phyloP scores from a whole-genome alignment of 2,888 invertebrate genomes.

The Blastobasis adustella region DNA sequence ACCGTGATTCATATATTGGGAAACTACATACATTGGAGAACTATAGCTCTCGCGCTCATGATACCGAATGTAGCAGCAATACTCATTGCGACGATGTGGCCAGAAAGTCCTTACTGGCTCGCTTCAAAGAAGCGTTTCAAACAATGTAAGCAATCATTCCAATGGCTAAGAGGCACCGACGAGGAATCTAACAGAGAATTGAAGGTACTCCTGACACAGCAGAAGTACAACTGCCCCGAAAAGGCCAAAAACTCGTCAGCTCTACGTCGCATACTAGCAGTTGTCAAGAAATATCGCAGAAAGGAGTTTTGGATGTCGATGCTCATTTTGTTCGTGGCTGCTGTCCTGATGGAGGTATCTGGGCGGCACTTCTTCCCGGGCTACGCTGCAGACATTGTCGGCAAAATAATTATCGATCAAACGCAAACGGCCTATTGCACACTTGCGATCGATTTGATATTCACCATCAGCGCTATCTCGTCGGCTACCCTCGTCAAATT shows the following conservation, averaged over 20 bases:
- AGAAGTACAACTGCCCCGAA: slow-evolving; percentile 11
- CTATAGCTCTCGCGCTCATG: slow-evolving; percentile 24
- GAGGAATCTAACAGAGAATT: slow-evolving; percentile 24
- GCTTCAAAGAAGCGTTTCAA: slow-evolving; percentile 46
- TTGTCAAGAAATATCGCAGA: slow-evolving; percentile 16
- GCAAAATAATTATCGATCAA: slow-evolving; percentile 18
- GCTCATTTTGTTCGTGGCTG: slow-evolving; percentile 18
- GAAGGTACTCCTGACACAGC: slow-evolving; percentile 24
- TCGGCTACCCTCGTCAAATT: slow-evolving; percentile 17
- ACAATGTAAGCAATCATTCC: slow-evolving; percentile 64
- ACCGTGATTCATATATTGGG: slow-evolving; percentile 27
- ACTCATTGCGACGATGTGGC: slow-evolving; percentile 50
- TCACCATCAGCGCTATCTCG: slow-evolving; percentile 17
- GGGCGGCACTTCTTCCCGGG: slow-evolving; percentile 31
- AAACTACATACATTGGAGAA: slow-evolving; percentile 28
- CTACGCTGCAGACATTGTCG: slow-evolving; percentile 29
- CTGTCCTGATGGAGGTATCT: slow-evolving; percentile 23
- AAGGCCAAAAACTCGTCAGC: neutral
- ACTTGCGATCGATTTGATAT: slow-evolving; percentile 26
- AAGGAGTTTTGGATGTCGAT: slow-evolving; percentile 24
- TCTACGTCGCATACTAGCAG: neutral
- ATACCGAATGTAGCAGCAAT: slow-evolving; percentile 22
- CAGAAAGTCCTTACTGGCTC: slow-evolving; percentile 78
- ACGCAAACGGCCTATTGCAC: slow-evolving; percentile 22
- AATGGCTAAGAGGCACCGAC: slow-evolving; percentile 62